Evolutionary conservation across 2,797 vertebrate species (phyloP), one percentile per base, ranked within the genome.

Genomic region (Tadarida brasiliensis): DNA sequence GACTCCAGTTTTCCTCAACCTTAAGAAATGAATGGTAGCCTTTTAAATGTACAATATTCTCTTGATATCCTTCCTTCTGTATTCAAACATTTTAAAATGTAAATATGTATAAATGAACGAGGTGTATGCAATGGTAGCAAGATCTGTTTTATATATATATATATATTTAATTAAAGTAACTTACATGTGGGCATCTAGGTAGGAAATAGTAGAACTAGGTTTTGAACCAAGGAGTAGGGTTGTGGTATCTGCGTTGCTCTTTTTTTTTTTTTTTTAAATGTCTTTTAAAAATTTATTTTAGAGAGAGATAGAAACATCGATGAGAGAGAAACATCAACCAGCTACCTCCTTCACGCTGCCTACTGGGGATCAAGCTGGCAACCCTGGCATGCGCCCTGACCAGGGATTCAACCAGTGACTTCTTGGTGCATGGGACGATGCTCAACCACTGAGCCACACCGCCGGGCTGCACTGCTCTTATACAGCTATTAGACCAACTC

Each of bases 71-170:
- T 80, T 74, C 51, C 35, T 87, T 5, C 2, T 74, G 15, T 47
- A 92, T 88, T 80, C 12, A 71, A 56, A 87, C 30, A 35, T 67
- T 93, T 95, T 88, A 47, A 56, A 77, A 67, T 56, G 61, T 47
- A 87, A 67, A 7, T 68, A 14, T 35, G 3, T 30, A 49, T 19
- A 87, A 59, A 28, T 24, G 19, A 77, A 71, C 10, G 84, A 56
- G 9, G 12, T n/a, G 0, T 67, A 39, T 9, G 39, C 47, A 20
- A 65, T 71, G 33, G n/a, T 28, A 61, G 3, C 19, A 51, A n/a
- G 24, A 16, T 83, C 19, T 11, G 4, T 24, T 68, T 24, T 19
- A 33, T 16, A 47, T 5, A 74, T 9, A 47, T 63, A 35, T 35
- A 51, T 24, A 35, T 17, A 51, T 20, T 39, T 49, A 17, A 11